Conservation (phyloP, 2,888 invertebrate species). For the Cryptosula pallasiana region DNA sequence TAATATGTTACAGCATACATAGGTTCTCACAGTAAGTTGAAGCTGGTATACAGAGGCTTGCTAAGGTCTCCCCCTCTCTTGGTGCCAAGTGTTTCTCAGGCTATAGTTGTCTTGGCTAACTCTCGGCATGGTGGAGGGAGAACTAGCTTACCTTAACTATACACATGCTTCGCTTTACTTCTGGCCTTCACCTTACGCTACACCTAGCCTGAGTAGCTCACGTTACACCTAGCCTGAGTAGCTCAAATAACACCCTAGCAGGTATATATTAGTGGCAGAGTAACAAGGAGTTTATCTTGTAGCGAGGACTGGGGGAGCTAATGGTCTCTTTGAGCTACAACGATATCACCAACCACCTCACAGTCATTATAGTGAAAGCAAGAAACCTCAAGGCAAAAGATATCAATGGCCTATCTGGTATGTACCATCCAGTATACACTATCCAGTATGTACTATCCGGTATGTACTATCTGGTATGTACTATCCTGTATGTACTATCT, state of each 20-base stretch:
- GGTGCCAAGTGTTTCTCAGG: background rate
- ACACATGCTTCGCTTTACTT: background rate
- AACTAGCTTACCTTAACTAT: background rate
- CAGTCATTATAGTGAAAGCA: slow-evolving; percentile 79
- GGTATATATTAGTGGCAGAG: too few species aligned
- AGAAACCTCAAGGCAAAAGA: slow-evolving; percentile 87
- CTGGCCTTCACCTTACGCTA: too few species aligned
- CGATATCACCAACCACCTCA: slow-evolving; percentile 83
- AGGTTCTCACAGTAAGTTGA: background rate
- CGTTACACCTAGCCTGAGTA: background rate
- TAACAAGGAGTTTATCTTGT: too few species aligned
- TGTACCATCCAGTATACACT: too few species aligned
- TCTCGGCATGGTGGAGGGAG: background rate
- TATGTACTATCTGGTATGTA: too few species aligned
- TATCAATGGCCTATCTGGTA: slow-evolving; percentile 86
- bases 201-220: too few species aligned
- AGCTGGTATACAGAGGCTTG: background rate
- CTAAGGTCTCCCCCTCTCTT: background rate
- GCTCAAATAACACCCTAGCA: background rate
- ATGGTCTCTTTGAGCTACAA: slow-evolving; percentile 86
- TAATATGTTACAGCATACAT: background rate
- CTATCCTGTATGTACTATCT: too few species aligned
- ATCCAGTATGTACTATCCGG: too few species aligned
- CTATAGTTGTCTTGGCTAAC: background rate
- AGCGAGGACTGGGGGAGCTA: slow-evolving; percentile 64